Conservation (phyloP, 2,888 invertebrate genomes). For the Heterodera filipjevi region DNA sequence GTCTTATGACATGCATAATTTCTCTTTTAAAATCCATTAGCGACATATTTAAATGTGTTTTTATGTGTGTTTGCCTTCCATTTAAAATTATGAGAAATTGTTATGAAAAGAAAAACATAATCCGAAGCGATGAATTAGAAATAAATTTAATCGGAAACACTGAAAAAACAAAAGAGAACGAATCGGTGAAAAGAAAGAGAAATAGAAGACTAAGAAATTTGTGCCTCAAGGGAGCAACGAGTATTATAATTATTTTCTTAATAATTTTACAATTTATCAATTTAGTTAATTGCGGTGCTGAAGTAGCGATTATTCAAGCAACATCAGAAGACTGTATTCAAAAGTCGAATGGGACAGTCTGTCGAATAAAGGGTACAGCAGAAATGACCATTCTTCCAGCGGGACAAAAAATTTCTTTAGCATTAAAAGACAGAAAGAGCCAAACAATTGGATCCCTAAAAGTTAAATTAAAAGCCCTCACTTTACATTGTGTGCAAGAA, state of each 20-base stretch:
- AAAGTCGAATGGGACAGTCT: not conserved
- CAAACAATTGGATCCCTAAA: not conserved
- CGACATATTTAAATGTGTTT: not conserved
- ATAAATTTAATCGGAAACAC: not conserved
- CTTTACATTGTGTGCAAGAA: slow-evolving; percentile 7
- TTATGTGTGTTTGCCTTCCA: not conserved
- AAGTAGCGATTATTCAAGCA: not conserved
- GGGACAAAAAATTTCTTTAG: not conserved
- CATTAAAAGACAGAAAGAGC: not conserved
- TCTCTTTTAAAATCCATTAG: not conserved
- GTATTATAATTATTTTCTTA: not conserved
- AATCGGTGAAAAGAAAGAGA: not conserved
- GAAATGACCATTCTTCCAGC: not conserved
- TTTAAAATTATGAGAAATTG: not conserved
- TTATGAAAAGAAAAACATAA: not conserved
- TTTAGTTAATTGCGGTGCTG: not conserved
- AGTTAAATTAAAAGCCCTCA: not conserved
- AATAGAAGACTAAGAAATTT: not conserved
- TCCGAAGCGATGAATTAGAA: not conserved
- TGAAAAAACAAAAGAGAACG: not conserved
- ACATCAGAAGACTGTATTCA: too few relatives aligned
- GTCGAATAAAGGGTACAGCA: not conserved
- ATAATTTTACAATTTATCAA: not conserved
- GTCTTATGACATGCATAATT: not conserved
- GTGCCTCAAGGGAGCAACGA: not conserved